phyloP scores from a whole-genome alignment of 2,113 vertebrate genomes.

The Atractosteus spatula region DNA sequence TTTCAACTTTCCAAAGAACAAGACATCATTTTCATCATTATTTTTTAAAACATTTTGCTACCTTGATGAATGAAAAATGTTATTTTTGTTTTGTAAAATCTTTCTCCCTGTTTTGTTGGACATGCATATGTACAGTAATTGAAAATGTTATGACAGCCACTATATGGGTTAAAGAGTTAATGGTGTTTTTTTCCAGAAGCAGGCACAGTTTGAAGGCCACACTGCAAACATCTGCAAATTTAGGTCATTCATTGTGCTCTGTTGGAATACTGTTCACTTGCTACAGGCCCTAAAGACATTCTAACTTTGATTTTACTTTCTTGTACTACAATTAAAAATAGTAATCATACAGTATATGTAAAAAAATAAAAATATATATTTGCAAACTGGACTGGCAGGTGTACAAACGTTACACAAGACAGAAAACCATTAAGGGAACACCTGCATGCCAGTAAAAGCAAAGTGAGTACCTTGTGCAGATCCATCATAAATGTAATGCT shows the following conservation, averaged over 20 bases:
- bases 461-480: neutral
- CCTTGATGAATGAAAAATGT: too few species aligned
- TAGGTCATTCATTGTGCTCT: neutral
- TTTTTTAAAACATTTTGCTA: too few species aligned
- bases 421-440: neutral
- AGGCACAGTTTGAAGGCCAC: too few species aligned
- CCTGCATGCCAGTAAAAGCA: neutral
- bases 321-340: neutral
- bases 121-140: too few species aligned
- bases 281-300: neutral
- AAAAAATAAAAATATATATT: neutral
- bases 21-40: too few species aligned
- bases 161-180: too few species aligned
- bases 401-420: neutral
- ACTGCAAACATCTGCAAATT: neutral
- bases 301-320: neutral
- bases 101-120: too few species aligned
- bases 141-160: too few species aligned
- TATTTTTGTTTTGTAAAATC: too few species aligned
- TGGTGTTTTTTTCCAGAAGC: too few species aligned
- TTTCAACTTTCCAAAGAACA: too few species aligned
- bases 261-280: neutral
- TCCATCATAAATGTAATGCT: constrained; percentile 7
- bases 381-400: neutral
- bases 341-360: neutral